Percentiles rank a stretch among this genome's conserved stretches.
Conservation (phyloP, 2,888 invertebrate species). For the Arctia plantaginis region DNA sequence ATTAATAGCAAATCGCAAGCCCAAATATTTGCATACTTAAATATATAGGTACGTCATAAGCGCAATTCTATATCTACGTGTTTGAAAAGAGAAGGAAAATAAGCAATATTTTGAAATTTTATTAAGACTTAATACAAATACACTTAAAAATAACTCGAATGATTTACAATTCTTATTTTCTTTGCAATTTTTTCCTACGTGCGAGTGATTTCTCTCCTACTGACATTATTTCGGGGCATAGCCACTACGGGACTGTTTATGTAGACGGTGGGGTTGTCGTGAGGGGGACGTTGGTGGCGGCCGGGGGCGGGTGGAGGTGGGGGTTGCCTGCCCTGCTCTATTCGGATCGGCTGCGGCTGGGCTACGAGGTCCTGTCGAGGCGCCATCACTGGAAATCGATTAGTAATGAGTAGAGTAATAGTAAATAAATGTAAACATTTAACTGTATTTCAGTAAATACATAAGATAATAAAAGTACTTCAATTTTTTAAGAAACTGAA, state of each 20-base stretch:
- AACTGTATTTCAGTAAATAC: neutral
- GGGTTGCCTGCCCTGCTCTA: constrained; percentile 64
- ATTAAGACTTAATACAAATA: neutral
- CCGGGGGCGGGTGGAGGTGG: constrained; percentile 78
- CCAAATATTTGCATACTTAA: neutral
- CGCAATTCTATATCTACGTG: neutral
- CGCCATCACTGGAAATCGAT: constrained; percentile 70
- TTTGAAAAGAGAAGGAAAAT: neutral
- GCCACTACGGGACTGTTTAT: constrained; percentile 62
- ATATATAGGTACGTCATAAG: neutral
- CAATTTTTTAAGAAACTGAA: neutral
- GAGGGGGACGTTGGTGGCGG: constrained; percentile 78
- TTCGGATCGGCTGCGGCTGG: constrained; percentile 66
- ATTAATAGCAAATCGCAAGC: neutral
- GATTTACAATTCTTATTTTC: neutral
- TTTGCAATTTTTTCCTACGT: constrained; percentile 25
- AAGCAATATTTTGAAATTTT: neutral
- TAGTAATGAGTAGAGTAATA: constrained; percentile 19
- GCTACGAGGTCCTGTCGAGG: constrained; percentile 76
- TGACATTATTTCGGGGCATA: constrained; percentile 56
- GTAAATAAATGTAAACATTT: neutral
- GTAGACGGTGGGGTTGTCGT: constrained; percentile 76
- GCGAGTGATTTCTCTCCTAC: constrained; percentile 53
- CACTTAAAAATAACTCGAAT: neutral
- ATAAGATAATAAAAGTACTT: neutral